Evolutionary conservation across 2,113 vertebrate genomes (phyloP).

Genomic region (Girardinichthys multiradiatus): DNA sequence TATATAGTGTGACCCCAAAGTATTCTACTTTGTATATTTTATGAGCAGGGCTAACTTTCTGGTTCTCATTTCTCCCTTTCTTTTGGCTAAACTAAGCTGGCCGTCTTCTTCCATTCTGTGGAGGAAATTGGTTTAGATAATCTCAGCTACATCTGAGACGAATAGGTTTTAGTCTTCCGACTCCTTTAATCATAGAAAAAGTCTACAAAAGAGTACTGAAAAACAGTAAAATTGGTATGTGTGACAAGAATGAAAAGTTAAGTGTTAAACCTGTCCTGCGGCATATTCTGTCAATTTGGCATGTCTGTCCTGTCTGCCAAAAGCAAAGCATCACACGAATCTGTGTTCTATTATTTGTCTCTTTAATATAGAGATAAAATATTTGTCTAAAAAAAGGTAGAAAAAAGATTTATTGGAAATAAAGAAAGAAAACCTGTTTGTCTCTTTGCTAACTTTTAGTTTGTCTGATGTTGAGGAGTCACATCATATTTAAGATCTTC

Average conservation of each 20-base stretch:
- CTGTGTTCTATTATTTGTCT: not conserved
- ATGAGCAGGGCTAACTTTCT: not conserved
- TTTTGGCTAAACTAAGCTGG: not conserved
- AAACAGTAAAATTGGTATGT: not conserved
- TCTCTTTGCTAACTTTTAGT: constrained; percentile 43
- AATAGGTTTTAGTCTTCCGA: not conserved
- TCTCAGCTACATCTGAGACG: not conserved
- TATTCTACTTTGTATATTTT: too few species aligned
- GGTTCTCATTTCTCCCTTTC: not conserved
- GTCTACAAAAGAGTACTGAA: not conserved
- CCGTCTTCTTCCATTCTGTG: not conserved
- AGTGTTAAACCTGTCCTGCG: constrained; percentile 32
- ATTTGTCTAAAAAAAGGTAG: not conserved
- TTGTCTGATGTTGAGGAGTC: constrained; percentile 32
- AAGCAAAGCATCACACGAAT: constrained; percentile 9
- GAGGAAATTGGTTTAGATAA: not conserved
- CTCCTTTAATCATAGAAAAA: not conserved
- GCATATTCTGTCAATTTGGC: constrained; percentile 22
- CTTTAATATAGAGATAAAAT: not conserved
- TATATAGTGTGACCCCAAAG: too few species aligned
- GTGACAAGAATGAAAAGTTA: constrained; percentile 18
- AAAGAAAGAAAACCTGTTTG: constrained; percentile 1
- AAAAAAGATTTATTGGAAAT: not conserved
- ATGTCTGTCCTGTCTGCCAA: not conserved
- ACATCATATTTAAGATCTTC: constrained; percentile 38